Conservation (phyloP, 2,113 vertebrate genomes). For the Nothoprocta perdicaria region DNA sequence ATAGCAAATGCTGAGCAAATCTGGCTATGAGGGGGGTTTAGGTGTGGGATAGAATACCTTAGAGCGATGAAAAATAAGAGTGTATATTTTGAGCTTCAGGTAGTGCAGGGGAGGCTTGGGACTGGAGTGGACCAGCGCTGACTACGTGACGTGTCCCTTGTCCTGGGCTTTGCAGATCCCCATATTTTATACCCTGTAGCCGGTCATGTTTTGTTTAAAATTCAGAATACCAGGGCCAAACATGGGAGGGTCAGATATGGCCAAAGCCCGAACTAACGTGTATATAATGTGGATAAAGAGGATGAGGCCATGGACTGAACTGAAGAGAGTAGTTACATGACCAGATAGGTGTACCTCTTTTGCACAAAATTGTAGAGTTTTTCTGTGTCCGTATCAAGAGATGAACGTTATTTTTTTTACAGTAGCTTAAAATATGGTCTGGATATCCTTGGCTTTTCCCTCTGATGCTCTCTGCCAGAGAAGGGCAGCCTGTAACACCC, state of each 20-base stretch:
- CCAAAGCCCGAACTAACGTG: not conserved
- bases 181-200: no score
- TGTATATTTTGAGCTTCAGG: not conserved
- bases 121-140: not conserved
- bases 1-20: not conserved
- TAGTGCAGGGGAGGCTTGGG: not conserved
- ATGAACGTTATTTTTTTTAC: not conserved
- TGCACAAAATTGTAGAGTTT: not conserved
- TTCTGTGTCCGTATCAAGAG: not conserved
- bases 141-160: no score
- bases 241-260: not conserved
- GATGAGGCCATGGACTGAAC: not conserved
- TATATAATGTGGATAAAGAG: not conserved
- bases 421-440: not conserved
- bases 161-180: no score
- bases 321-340: not conserved
- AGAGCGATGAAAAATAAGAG: not conserved
- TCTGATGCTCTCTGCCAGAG: not conserved
- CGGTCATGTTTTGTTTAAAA: no score
- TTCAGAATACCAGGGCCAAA: no score
- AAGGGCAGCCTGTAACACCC: not conserved
- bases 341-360: conserved; percentile 2
- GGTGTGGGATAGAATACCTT: not conserved
- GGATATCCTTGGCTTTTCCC: not conserved
- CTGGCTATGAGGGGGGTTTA: not conserved